These are phyloP conservation scores for Agrilus biguttatus DNA, from an alignment of 2,888 invertebrate species.

Conservation along the genomic window DNA sequence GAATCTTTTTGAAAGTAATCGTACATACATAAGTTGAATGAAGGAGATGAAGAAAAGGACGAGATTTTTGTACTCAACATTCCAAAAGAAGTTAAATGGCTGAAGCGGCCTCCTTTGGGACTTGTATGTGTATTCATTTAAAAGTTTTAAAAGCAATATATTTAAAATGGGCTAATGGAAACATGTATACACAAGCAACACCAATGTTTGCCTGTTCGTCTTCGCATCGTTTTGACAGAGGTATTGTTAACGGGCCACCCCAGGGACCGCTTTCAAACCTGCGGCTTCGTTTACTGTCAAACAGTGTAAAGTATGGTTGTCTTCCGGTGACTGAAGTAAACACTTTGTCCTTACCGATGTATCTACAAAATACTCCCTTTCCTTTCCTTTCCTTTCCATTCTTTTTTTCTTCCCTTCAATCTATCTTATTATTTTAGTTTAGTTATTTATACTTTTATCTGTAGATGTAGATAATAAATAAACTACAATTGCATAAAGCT, in stretches of 20 bases:
- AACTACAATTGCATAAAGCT: no score
- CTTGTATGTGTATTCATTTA: slow-evolving; percentile 19
- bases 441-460: no score
- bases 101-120: slow-evolving; percentile 17
- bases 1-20: no score
- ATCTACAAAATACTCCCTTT: no score
- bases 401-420: no score
- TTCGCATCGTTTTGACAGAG: slow-evolving; percentile 18
- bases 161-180: slow-evolving; percentile 25
- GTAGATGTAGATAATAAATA: no score
- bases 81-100: slow-evolving; percentile 14
- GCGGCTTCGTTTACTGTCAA: slow-evolving; percentile 20
- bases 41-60: no score
- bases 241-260: slow-evolving; percentile 24
- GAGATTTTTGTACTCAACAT: no score
- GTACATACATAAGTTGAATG: no score
- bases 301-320: slow-evolving; percentile 18
- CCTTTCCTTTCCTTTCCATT: no score
- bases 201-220: slow-evolving; percentile 20
- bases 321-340: slow-evolving; percentile 15
- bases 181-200: slow-evolving; percentile 25
- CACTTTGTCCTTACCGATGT: no score
- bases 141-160: slow-evolving; percentile 25
- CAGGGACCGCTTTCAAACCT: slow-evolving; percentile 19
- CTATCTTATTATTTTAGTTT: no score